These are phyloP conservation scores for Hemibagrus guttatus DNA, from an alignment of 2,797 vertebrate species.

Conservation along the genomic window DNA sequence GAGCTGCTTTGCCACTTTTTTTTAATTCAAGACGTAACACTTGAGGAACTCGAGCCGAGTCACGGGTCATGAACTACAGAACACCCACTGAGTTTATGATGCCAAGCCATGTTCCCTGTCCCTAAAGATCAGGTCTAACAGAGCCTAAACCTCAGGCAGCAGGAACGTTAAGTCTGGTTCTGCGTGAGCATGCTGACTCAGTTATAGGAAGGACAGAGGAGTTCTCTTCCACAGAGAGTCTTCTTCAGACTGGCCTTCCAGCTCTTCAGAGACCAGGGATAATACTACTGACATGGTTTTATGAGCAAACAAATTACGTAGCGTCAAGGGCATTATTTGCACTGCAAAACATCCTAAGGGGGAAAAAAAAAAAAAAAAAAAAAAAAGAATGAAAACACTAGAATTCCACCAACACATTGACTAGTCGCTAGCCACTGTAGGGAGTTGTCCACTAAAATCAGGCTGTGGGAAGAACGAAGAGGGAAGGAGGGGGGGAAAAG, in stretches of 20 bases:
- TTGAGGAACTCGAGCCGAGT: background rate
- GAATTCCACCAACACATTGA: background rate
- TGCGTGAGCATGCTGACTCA: constrained; percentile 2
- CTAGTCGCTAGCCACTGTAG: background rate
- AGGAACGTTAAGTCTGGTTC: background rate
- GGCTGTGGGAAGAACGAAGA: background rate
- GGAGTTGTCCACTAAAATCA: background rate
- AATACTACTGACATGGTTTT: background rate
- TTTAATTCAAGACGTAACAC: background rate
- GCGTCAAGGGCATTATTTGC: background rate
- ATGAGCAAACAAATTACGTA: background rate
- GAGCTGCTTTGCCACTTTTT: background rate
- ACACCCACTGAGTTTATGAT: constrained; percentile 5
- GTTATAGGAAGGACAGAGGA: background rate
- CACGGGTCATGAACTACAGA: background rate
- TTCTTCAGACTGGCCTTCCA: background rate
- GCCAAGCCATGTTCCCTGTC: background rate
- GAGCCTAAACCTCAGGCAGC: background rate
- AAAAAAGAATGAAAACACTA: background rate
- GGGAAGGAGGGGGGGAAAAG: no score
- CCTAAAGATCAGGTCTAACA: constrained; percentile 19
- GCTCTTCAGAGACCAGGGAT: background rate
- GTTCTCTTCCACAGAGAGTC: background rate
- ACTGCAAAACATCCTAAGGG: background rate
- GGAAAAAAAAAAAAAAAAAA: no score